Percentiles rank a stretch among this genome's conserved stretches.
Evolutionary conservation across 2,113 vertebrate genomes (phyloP).

Genomic region (Paedocypris sp.): DNA sequence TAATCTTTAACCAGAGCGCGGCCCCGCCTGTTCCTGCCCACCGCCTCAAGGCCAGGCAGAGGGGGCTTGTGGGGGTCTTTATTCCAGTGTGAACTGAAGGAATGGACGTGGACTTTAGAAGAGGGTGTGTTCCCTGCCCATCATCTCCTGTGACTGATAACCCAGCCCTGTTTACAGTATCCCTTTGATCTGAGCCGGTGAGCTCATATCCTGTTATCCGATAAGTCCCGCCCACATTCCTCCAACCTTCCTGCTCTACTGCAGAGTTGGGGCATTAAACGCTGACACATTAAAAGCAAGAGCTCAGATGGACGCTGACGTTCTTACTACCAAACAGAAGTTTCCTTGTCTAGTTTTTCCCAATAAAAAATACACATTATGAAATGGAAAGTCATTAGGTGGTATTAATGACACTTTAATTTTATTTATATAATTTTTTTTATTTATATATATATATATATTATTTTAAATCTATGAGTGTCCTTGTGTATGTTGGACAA

Average conservation of each 20-base stretch:
- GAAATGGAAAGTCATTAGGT: too few relatives aligned
- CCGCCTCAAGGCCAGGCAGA: background rate
- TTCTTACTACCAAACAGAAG: too few relatives aligned
- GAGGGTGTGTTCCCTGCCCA: slow-evolving; percentile 11
- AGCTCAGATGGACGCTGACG: too few relatives aligned
- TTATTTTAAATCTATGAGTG: too few relatives aligned
- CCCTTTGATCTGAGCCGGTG: slow-evolving; percentile 25
- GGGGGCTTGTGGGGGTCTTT: background rate
- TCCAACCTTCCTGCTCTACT: background rate
- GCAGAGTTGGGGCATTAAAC: too few relatives aligned
- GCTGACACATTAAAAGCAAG: too few relatives aligned
- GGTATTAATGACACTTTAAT: too few relatives aligned
- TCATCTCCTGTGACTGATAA: slow-evolving; percentile 38
- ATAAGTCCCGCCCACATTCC: background rate
- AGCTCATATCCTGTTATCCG: slow-evolving; percentile 17
- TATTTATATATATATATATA: too few relatives aligned
- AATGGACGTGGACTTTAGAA: slow-evolving; percentile 6
- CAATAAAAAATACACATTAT: too few relatives aligned
- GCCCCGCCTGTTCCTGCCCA: slow-evolving; percentile 23
- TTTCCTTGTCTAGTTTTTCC: too few relatives aligned
- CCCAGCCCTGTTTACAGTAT: slow-evolving; percentile 16
- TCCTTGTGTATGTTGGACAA: too few relatives aligned
- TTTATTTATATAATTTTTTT: too few relatives aligned
- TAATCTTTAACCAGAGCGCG: slow-evolving; percentile 34
- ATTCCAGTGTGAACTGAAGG: background rate